Conservation (phyloP, 2,888 invertebrate genomes). For the Anthophora plumipes region DNA sequence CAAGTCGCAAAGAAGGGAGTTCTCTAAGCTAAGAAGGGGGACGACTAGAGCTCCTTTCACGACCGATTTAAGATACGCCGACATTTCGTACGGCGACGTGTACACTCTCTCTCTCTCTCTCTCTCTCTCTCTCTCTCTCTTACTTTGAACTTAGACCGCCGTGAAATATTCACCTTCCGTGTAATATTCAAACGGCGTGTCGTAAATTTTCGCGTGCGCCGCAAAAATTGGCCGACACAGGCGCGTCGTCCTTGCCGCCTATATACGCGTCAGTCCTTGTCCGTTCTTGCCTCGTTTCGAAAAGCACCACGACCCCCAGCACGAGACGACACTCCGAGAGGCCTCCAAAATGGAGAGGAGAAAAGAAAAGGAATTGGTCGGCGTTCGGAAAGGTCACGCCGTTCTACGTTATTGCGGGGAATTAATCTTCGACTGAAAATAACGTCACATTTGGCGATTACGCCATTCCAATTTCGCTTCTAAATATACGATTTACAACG, state of each 20-base stretch:
- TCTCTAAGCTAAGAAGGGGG: background rate
- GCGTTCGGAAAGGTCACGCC: conserved; percentile 42
- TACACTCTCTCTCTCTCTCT: conserved; percentile 44
- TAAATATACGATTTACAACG: conserved; percentile 12
- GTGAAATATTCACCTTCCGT: conserved; percentile 59
- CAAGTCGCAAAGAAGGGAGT: too few relatives aligned
- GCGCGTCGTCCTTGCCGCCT: conserved; percentile 48
- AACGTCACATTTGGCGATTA: conserved; percentile 28
- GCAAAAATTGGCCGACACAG: conserved; percentile 45
- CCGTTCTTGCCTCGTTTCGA: conserved; percentile 23
- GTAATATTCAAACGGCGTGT: conserved; percentile 48
- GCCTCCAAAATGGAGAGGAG: background rate
- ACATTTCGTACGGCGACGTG: conserved; percentile 23
- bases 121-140: too few relatives aligned
- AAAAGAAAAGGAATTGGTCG: background rate
- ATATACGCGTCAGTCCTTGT: too few relatives aligned
- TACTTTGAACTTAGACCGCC: conserved; percentile 61
- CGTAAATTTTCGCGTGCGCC: conserved; percentile 57
- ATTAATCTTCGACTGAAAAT: conserved; percentile 39
- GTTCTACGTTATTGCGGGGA: conserved; percentile 33
- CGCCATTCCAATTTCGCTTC: conserved; percentile 28
- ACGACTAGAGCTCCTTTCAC: conserved; percentile 30
- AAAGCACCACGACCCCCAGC: conserved; percentile 13
- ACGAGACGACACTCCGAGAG: background rate
- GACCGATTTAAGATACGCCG: conserved; percentile 53